These are phyloP conservation scores for Platypus cylindrus DNA, from an alignment of 2,888 invertebrate species.

Conservation along the genomic window DNA sequence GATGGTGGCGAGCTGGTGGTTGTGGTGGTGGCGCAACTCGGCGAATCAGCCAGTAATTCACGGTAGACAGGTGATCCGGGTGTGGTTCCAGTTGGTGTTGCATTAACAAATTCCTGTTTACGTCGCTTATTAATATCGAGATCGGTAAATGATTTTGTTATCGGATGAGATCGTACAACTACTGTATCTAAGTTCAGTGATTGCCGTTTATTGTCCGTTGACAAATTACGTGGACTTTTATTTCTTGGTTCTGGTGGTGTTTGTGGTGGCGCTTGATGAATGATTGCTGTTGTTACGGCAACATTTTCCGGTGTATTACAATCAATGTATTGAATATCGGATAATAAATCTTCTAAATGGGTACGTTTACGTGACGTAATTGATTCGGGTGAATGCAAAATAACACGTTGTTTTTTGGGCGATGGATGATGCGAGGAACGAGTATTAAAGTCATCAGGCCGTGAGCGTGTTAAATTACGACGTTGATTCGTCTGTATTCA, in stretches of 20 bases:
- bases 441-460: conserved; percentile 43
- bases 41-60: no score
- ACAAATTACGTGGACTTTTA: conserved; percentile 29
- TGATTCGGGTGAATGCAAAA: conserved; percentile 39
- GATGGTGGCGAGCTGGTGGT: conserved; percentile 21
- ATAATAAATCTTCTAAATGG: conserved; percentile 64
- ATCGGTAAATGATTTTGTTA: conserved; percentile 32
- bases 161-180: conserved; percentile 12
- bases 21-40: conserved; percentile 30
- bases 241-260: conserved; percentile 17
- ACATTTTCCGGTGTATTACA: conserved; percentile 58
- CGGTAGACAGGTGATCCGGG: conserved; percentile 32
- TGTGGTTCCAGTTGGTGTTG: conserved; percentile 30
- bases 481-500: conserved; percentile 33
- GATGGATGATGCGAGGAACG: conserved; percentile 45
- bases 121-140: conserved; percentile 25
- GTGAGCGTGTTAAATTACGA: conserved; percentile 38
- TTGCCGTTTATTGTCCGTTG: conserved; percentile 28
- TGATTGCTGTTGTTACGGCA: conserved; percentile 30
- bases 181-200: conserved; percentile 29
- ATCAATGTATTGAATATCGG: conserved; percentile 71
- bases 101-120: conserved; percentile 23
- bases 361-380: conserved; percentile 51
- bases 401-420: conserved; percentile 47
- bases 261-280: conserved; percentile 24